Evolutionary conservation across 2,113 vertebrate genomes (phyloP).

Genomic region (Clarias batrachus): DNA sequence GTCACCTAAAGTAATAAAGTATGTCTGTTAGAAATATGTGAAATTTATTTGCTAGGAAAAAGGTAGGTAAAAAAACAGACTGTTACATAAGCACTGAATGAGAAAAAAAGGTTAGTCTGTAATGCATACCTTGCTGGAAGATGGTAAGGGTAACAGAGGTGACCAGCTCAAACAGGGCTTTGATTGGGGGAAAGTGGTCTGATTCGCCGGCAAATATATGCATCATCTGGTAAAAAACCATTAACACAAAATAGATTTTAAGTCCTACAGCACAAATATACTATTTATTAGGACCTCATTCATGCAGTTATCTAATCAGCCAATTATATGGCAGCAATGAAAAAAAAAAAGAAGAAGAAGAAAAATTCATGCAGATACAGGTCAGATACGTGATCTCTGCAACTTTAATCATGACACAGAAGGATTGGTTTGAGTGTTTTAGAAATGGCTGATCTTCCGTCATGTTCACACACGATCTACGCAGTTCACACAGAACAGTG

Average conservation of each 20-base stretch:
- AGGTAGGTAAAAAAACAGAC: background rate
- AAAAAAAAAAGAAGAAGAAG: no score
- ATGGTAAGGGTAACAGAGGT: slow-evolving; percentile 96
- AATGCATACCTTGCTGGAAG: slow-evolving; percentile 93
- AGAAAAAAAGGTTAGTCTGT: background rate
- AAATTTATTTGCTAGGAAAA: background rate
- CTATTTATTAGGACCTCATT: background rate
- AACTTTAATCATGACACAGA: background rate
- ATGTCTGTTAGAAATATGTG: background rate
- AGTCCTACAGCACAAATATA: background rate
- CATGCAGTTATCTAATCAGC: background rate
- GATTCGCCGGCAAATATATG: slow-evolving; percentile 97
- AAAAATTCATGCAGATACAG: background rate
- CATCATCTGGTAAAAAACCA: slow-evolving; percentile 80
- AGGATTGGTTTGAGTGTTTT: background rate
- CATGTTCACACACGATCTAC: background rate
- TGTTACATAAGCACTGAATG: background rate
- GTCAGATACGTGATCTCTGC: background rate
- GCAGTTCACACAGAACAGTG: no score
- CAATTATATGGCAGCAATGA: background rate
- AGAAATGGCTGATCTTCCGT: background rate
- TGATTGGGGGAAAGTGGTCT: slow-evolving; percentile 94
- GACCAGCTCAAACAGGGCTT: slow-evolving; percentile 96
- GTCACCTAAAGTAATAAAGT: background rate
- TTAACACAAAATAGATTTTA: background rate